phyloP scores from a whole-genome alignment of 2,888 invertebrate species.

The Pelosia muscerda region DNA sequence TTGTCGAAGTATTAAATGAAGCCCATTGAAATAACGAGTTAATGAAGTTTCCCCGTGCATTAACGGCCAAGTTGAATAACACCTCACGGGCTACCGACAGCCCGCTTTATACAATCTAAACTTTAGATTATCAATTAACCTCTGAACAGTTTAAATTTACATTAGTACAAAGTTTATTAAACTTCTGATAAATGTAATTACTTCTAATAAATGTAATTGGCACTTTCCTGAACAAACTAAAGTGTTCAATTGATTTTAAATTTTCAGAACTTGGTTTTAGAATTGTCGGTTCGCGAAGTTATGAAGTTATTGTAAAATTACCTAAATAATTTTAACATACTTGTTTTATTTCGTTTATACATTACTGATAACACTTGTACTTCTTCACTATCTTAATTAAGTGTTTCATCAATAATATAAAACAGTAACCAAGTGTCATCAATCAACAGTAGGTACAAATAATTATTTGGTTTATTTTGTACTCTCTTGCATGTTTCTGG shows the following conservation, averaged over 20 bases:
- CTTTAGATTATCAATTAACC: slow-evolving; percentile 52
- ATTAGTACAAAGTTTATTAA: slow-evolving; percentile 31
- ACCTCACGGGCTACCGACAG: slow-evolving; percentile 29
- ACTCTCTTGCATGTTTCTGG: background rate
- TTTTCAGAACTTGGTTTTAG: slow-evolving; percentile 31
- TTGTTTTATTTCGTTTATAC: slow-evolving; percentile 8
- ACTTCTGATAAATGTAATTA: slow-evolving; percentile 18
- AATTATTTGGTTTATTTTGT: too few species aligned
- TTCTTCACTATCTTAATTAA: too few species aligned
- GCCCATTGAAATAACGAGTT: slow-evolving; percentile 51
- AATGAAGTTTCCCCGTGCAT: slow-evolving; percentile 58
- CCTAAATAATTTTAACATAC: slow-evolving; percentile 13
- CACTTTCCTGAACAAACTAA: slow-evolving; percentile 22
- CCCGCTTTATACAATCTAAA: slow-evolving; percentile 46
- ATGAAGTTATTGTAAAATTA: slow-evolving; percentile 27
- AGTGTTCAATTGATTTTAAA: slow-evolving; percentile 31
- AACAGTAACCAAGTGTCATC: too few species aligned
- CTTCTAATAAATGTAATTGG: slow-evolving; percentile 24
- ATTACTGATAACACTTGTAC: too few species aligned
- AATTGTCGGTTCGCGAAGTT: slow-evolving; percentile 32
- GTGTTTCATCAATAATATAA: too few species aligned
- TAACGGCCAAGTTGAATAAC: slow-evolving; percentile 53
- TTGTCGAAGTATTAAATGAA: slow-evolving; percentile 47
- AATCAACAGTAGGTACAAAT: too few species aligned
- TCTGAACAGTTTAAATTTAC: slow-evolving; percentile 31